Conservation (phyloP, 2,797 vertebrate genomes). For the Aplochiton taeniatus region DNA sequence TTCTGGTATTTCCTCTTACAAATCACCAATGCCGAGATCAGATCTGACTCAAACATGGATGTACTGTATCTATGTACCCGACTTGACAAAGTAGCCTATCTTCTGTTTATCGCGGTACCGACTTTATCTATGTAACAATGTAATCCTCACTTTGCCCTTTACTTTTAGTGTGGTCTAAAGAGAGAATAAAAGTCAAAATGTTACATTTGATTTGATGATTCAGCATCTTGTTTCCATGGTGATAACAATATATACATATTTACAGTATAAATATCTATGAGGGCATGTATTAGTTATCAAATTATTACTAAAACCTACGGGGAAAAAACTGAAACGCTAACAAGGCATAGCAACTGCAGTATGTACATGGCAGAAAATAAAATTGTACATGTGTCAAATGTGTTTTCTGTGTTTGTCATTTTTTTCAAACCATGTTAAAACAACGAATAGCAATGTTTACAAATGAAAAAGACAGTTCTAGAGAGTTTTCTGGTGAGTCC, state of each 20-base stretch:
- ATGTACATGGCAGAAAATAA: constrained; percentile 95
- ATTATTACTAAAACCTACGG: constrained; percentile 68
- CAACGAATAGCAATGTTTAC: neutral
- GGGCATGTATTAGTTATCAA: constrained; percentile 93
- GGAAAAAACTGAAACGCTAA: constrained; percentile 79
- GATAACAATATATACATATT: constrained; percentile 84
- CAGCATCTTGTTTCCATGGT: constrained; percentile 94
- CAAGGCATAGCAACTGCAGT: constrained; percentile 88
- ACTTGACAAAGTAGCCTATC: constrained; percentile 69
- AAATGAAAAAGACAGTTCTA: neutral
- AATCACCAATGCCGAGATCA: constrained; percentile 10
- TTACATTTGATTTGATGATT: constrained; percentile 81
- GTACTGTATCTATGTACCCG: constrained; percentile 10
- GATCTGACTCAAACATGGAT: constrained; percentile 9
- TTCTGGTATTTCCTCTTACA: neutral
- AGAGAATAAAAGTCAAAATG: constrained; percentile 78
- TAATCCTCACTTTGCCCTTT: constrained; percentile 72
- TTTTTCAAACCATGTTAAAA: constrained; percentile 29
- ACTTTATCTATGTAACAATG: constrained; percentile 83
- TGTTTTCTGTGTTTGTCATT: constrained; percentile 59
- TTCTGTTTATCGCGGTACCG: constrained; percentile 83
- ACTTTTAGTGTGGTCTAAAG: constrained; percentile 84
- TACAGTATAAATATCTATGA: constrained; percentile 82
- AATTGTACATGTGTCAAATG: constrained; percentile 88
- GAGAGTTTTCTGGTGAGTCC: no score